These are phyloP conservation scores for Enteromius viviparus DNA, from an alignment of 2,797 vertebrate genomes.

Conservation along the genomic window DNA sequence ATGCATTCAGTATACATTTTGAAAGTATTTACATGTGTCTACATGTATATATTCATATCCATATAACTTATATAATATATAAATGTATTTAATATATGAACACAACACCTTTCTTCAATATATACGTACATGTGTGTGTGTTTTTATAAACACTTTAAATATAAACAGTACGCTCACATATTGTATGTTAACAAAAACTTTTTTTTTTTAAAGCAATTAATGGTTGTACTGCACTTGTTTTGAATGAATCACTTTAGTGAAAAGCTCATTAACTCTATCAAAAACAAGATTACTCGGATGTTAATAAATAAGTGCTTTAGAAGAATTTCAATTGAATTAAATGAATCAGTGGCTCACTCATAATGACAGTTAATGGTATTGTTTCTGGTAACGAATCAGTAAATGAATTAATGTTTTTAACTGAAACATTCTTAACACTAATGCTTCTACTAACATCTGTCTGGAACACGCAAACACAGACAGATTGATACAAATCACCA, in stretches of 20 bases:
- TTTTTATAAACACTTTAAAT: too few relatives aligned
- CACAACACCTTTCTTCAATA: too few relatives aligned
- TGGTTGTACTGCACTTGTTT: neutral
- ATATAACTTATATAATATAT: too few relatives aligned
- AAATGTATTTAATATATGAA: too few relatives aligned
- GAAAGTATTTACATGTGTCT: too few relatives aligned
- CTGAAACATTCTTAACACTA: neutral
- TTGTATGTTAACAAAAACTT: too few relatives aligned
- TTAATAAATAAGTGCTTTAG: neutral
- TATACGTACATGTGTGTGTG: too few relatives aligned
- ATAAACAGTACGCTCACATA: too few relatives aligned
- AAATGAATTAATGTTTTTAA: neutral
- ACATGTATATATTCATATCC: too few relatives aligned
- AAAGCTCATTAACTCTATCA: neutral
- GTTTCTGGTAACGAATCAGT: neutral
- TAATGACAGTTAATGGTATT: neutral
- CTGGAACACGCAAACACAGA: neutral
- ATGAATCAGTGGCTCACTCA: neutral
- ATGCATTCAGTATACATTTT: too few relatives aligned
- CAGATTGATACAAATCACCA: neutral
- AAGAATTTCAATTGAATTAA: rapidly evolving
- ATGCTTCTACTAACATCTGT: neutral
- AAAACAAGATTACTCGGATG: neutral
- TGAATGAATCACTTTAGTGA: neutral
- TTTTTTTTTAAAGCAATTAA: too few relatives aligned